These are phyloP conservation scores for Cosmia pyralina DNA, from an alignment of 2,888 invertebrate species.

Conservation along the genomic window DNA sequence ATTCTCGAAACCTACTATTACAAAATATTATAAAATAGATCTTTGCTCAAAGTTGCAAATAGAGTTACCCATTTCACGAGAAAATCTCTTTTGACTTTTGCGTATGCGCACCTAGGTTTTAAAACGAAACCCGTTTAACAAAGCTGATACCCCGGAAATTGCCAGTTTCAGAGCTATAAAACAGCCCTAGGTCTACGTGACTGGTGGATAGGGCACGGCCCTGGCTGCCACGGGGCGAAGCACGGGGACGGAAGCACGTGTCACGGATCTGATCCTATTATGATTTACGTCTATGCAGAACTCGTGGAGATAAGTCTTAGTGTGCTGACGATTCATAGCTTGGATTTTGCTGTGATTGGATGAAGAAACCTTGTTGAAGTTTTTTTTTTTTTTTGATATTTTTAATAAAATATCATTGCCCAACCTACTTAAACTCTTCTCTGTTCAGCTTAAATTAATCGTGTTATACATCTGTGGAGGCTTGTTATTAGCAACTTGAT, in stretches of 20 bases:
- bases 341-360: conserved; percentile 2
- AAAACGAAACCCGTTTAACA: conserved; percentile 1
- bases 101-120: too few relatives aligned
- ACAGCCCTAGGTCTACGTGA: conserved; percentile 51
- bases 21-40: too few relatives aligned
- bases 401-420: too few relatives aligned
- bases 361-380: not conserved
- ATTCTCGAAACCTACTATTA: too few relatives aligned
- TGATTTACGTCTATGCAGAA: conserved; percentile 55
- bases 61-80: too few relatives aligned
- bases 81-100: not conserved
- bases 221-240: conserved; percentile 47
- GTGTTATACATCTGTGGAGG: too few relatives aligned
- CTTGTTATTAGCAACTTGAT: too few relatives aligned
- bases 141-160: conserved; percentile 38
- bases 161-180: conserved; percentile 19
- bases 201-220: conserved; percentile 38
- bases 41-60: too few relatives aligned
- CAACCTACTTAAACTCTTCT: too few relatives aligned
- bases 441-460: too few relatives aligned
- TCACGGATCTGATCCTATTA: conserved; percentile 59
- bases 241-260: conserved; percentile 65
- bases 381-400: too few relatives aligned
- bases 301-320: conserved; percentile 33
- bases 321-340: conserved; percentile 8